Evolutionary conservation across 2,113 vertebrate genomes (phyloP).

Genomic region (Montifringilla adamsi): DNA sequence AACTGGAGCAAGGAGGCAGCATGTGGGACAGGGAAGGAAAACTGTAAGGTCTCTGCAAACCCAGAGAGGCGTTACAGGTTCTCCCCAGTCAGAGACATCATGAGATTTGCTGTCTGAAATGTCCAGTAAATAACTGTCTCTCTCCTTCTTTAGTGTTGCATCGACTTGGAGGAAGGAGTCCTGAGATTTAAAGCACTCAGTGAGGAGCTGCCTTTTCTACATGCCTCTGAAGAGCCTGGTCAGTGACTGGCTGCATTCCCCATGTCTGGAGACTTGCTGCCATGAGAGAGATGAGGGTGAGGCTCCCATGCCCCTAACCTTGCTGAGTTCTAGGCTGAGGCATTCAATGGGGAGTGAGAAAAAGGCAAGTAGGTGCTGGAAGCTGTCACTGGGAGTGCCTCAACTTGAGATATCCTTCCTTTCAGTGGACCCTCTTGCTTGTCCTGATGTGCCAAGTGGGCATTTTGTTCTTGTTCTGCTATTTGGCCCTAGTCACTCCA

Average conservation of each 20-base stretch:
- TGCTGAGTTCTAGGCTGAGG: background rate
- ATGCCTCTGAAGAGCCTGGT: constrained; percentile 54
- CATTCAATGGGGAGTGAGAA: background rate
- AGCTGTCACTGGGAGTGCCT: background rate
- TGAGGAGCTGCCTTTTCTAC: constrained; percentile 86
- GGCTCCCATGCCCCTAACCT: background rate
- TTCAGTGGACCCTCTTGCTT: background rate
- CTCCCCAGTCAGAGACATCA: background rate
- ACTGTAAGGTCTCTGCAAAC: background rate
- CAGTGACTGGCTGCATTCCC: constrained; percentile 46
- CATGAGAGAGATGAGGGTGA: background rate
- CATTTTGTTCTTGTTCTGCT: background rate
- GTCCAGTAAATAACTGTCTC: background rate
- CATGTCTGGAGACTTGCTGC: background rate
- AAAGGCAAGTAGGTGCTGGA: background rate
- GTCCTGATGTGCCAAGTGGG: background rate
- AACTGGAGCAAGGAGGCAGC: background rate
- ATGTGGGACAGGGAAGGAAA: background rate
- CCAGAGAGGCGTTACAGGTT: background rate
- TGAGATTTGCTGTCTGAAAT: background rate
- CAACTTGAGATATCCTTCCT: background rate
- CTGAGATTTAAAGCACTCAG: constrained; percentile 76
- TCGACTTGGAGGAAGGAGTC: constrained; percentile 82
- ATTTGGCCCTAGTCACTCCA: background rate
- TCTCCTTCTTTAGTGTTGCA: constrained; percentile 78